phyloP scores from a whole-genome alignment of 2,797 vertebrate genomes.

The Sphenodon punctatus region DNA sequence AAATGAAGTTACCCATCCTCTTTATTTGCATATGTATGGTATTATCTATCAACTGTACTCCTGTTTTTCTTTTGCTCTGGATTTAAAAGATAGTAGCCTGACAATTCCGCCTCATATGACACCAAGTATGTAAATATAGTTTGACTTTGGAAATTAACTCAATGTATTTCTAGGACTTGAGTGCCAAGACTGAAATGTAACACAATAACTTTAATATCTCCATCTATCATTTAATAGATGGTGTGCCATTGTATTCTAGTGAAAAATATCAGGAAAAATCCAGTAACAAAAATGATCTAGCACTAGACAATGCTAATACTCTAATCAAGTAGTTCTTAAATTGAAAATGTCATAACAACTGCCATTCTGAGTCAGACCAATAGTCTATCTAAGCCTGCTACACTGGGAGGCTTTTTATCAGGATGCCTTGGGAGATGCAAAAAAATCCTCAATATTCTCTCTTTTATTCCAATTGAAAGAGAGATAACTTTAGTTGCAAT shows the following conservation, averaged over 20 bases:
- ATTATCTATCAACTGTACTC: neutral
- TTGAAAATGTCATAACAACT: no score
- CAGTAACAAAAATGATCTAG: neutral
- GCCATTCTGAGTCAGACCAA: no score
- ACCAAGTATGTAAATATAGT: neutral
- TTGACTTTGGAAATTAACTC: constrained; percentile 7
- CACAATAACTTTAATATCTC: constrained; percentile 4
- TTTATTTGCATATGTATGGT: neutral
- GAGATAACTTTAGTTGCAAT: no score
- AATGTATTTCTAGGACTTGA: neutral
- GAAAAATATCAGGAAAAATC: neutral
- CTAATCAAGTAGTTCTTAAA: no score
- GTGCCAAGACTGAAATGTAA: neutral
- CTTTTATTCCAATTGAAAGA: no score
- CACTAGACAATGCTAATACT: no score
- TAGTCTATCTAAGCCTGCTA: no score
- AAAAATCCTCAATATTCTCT: no score
- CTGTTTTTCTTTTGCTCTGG: fast-evolving
- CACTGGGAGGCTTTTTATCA: no score
- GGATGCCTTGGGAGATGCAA: no score
- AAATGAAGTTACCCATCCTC: neutral
- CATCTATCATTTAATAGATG: neutral
- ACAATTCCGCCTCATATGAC: neutral
- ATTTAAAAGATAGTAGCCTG: constrained; percentile 4
- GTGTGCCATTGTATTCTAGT: neutral